Conservation (phyloP, 2,888 invertebrate genomes). For the Troides aeacus region DNA sequence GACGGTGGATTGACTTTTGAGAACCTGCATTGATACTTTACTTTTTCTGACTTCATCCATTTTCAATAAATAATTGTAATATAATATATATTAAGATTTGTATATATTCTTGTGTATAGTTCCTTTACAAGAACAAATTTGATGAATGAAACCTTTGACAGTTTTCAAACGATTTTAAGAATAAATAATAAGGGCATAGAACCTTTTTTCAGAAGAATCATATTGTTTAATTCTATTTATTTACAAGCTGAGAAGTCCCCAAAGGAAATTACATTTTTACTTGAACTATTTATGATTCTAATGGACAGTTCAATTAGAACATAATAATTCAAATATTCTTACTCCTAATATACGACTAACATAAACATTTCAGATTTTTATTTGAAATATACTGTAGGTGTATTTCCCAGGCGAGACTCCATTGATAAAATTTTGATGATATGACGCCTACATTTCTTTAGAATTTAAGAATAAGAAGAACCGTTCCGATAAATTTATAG, state of each 20-base stretch:
- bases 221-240: neutral
- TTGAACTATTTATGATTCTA: too few species aligned
- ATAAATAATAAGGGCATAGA: neutral
- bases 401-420: too few species aligned
- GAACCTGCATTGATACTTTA: slow-evolving; percentile 43
- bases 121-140: neutral
- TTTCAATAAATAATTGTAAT: slow-evolving; percentile 2
- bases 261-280: too few species aligned
- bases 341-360: too few species aligned
- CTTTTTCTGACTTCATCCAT: slow-evolving; percentile 43
- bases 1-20: slow-evolving; percentile 35
- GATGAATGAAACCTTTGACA: neutral
- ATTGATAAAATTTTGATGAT: too few species aligned
- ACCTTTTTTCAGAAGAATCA: neutral
- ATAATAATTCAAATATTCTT: too few species aligned
- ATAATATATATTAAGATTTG: neutral
- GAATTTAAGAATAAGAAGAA: neutral
- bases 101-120: neutral
- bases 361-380: too few species aligned
- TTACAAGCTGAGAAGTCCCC: too few species aligned
- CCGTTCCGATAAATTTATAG: neutral
- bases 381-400: too few species aligned
- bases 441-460: too few species aligned
- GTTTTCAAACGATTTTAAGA: neutral
- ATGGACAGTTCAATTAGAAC: too few species aligned